Base-by-base conservation (phyloP, 2,888 invertebrate species). In the Gymnocheta viridis region DNA sequence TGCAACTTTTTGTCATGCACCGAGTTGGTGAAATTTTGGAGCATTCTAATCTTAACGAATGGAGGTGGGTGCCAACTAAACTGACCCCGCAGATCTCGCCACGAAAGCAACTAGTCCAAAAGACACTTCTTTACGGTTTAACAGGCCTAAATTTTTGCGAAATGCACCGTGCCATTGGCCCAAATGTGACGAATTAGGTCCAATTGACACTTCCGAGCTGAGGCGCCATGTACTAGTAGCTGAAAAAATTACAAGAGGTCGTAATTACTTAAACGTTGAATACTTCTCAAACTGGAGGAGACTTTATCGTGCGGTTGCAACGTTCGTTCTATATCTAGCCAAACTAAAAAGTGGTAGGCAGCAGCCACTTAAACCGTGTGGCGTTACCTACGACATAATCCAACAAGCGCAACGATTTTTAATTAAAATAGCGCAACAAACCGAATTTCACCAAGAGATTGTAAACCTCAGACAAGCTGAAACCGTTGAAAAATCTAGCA, bases 11-110 rank as follows among this genome's bases (percentile, higher is more conserved):
- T 14, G 85, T 85, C 35, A 51, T 86, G 24, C 56, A 74, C 19
- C 41, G 70, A 27, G 27, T 83, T n/a, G 82, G 76, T 0, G 85
- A 85, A 64, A 58, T 86, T 27, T 29, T 82, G 14, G 86, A 87
- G 22, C 44, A 51, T n/a, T 67, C 81, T 5, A 84, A 82, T 17
- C 7, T 66, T 9, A 56, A 0, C 5, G 62, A 86, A 35, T 85
- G 83, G 83, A 82, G 24, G 10, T 86, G 83, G 74, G 69, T 84
- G 29, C 82, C 83, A 5, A 77, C 83, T 6, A 81, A 82, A 38
- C 14, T 51, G 22, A 86, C 76, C 56, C 47, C 58, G 86, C 77
- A 0, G 86, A 85, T 12, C 14, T 51, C 12, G 83, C 85, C 0
- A 86, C 85, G 17, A 85, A 85, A 29, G 35, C 66, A n/a, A 54